phyloP scores from a whole-genome alignment of 2,797 vertebrate genomes.

The Pipistrellus nathusii region DNA sequence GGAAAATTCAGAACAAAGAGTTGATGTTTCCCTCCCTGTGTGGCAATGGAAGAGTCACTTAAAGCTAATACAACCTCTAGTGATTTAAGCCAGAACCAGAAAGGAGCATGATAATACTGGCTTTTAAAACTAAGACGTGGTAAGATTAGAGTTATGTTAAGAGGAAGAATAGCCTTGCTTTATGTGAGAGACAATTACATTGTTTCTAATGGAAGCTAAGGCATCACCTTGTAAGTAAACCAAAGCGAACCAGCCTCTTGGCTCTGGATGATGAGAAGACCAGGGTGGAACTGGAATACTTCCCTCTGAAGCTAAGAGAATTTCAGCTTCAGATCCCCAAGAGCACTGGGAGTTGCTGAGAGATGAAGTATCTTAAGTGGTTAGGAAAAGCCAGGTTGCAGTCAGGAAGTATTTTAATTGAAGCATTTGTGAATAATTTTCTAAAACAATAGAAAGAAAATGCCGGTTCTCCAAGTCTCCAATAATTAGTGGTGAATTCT shows the following conservation, averaged over 20 bases:
- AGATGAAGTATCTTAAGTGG: neutral
- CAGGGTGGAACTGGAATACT: neutral
- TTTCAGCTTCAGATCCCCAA: neutral
- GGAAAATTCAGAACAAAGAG: neutral
- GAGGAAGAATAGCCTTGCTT: neutral
- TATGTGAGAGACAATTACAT: neutral
- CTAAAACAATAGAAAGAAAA: neutral
- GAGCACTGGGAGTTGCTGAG: neutral
- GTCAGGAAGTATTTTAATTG: neutral
- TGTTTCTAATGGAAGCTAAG: neutral
- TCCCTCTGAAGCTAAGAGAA: neutral
- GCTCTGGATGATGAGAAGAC: neutral
- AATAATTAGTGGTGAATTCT: neutral
- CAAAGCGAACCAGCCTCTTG: neutral
- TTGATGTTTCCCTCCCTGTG: neutral
- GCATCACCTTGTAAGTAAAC: neutral
- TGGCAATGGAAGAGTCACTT: neutral
- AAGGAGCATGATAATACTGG: neutral
- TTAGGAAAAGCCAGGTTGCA: neutral
- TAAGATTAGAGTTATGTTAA: neutral
- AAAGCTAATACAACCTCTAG: neutral
- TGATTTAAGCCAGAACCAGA: neutral
- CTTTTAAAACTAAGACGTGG: neutral
- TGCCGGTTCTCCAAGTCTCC: neutral
- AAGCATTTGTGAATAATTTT: constrained; percentile 7